These are phyloP conservation scores for Epistrophella euchroma DNA, from an alignment of 2,888 invertebrate genomes.

Conservation along the genomic window DNA sequence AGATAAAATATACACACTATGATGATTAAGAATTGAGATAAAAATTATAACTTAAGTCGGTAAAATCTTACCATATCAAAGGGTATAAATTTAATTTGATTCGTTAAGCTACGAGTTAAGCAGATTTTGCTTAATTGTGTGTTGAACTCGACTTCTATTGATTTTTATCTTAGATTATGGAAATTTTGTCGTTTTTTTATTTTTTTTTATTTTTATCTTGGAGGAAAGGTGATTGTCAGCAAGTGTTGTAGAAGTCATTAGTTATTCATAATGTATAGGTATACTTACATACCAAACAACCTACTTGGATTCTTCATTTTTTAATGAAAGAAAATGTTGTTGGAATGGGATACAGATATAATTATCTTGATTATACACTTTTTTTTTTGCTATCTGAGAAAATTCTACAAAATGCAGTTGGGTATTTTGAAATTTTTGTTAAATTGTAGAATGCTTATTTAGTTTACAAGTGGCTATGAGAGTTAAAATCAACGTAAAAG, in stretches of 20 bases:
- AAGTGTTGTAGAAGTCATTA: constrained; percentile 24
- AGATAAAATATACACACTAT: not conserved
- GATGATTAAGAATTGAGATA: constrained; percentile 36
- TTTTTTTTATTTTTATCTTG: constrained; percentile 37
- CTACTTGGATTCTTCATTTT: constrained; percentile 26
- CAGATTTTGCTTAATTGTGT: constrained; percentile 61
- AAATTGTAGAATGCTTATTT: not conserved
- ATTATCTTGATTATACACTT: constrained; percentile 20
- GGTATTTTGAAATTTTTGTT: not conserved
- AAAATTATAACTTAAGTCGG: constrained; percentile 37
- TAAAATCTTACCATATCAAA: constrained; percentile 29
- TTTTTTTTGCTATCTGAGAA: constrained; percentile 13
- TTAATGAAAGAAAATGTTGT: constrained; percentile 20
- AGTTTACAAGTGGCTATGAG: no score
- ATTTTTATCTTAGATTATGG: constrained; percentile 63
- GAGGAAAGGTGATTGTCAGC: constrained; percentile 38
- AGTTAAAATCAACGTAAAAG: no score
- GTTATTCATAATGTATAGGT: constrained; percentile 27
- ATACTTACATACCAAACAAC: constrained; percentile 2
- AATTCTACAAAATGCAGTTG: constrained; percentile 11
- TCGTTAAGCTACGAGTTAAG: constrained; percentile 38
- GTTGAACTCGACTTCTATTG: constrained; percentile 42
- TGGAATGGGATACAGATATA: constrained; percentile 1
- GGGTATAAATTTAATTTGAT: constrained; percentile 54
- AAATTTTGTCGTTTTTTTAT: constrained; percentile 39